Evolutionary conservation across 2,113 vertebrate species (phyloP).

Genomic region (Chaenocephalus aceratus): DNA sequence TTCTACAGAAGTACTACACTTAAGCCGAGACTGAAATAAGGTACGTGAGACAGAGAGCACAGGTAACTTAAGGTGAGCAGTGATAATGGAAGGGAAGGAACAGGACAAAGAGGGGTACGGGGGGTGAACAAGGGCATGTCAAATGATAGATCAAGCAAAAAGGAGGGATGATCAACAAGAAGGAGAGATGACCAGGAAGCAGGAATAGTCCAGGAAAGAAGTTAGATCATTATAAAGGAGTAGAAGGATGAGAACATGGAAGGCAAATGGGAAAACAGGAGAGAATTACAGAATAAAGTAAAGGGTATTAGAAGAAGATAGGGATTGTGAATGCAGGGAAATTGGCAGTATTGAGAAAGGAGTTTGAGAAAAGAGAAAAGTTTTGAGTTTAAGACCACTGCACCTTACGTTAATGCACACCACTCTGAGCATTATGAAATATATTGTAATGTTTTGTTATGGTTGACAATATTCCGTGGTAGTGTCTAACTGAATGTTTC

Average conservation of each 20-base stretch:
- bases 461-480: neutral
- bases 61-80: slow-evolving; percentile 37
- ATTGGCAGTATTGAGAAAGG: neutral
- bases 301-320: slow-evolving; percentile 2
- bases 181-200: slow-evolving; percentile 19
- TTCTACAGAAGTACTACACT: slow-evolving; percentile 22
- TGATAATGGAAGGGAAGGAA: slow-evolving; percentile 8
- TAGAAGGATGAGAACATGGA: neutral
- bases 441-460: neutral
- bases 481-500: neutral
- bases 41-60: neutral
- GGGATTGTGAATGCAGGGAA: neutral
- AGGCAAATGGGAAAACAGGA: slow-evolving; percentile 5
- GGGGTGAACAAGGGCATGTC: slow-evolving; percentile 15
- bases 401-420: neutral
- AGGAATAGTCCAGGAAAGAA: slow-evolving; percentile 7
- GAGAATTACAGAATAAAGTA: slow-evolving; percentile 15
- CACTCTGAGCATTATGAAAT: neutral
- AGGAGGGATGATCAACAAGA: slow-evolving; percentile 31
- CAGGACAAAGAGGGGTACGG: neutral
- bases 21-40: slow-evolving; percentile 32
- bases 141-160: slow-evolving; percentile 40
- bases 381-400: neutral
- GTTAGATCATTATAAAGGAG: neutral
- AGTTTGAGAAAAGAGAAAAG: neutral